Base-by-base conservation (phyloP, 37 sponge, comb jelly and placozoan genomes). In the Ianthella basta region DNA sequence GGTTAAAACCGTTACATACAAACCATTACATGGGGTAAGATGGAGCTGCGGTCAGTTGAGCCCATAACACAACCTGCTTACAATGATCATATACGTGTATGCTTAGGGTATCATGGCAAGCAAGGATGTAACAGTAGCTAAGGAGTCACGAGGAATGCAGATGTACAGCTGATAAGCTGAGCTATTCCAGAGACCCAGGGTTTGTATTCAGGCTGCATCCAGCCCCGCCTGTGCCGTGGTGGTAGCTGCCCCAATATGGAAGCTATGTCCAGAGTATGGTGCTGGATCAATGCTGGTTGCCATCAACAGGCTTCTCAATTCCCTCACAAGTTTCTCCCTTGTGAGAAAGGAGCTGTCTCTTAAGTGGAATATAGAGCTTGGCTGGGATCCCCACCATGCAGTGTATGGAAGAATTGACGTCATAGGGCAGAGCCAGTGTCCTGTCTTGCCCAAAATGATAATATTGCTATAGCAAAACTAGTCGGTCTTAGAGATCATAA, bases 131-230 rank as follows among this genome's bases (percentile, higher is more conserved):
- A 61, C 64, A 29, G 64, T 27, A 29, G 64, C 64, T 27, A 61
- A 61, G 2, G 64, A 61, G 12, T 27, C 29, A 6, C 64, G 4
- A 61, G 64, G 64, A 13, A 36, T 72, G 2, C 81, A 6, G 13
- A 80, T 80, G 14, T 80, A 80, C 1, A 27, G 56, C 63, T 56
- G 56, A 59, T 80, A 80, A 5, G 81, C 81, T 13, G 59, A 55
- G 81, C 81, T 80, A 3, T 80, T 44, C 81, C 60, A 80, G 20
- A 66, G 23, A 24, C 81, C 81, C 24, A 80, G 63, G 6, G 81
- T 80, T 56, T 59, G 81, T 27, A 80, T 79, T 55, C 14, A 56
- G n/a, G 80, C 23, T 20, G 23, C 80, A 21, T 30, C 55, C 55
- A 79, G 15, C 13, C 80, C 80, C 14, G 27, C n/a, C 56, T 21